These are phyloP conservation scores for Brachionus koreanus DNA, from an alignment of 1,140 invertebrate genomes.

Conservation along the genomic window DNA sequence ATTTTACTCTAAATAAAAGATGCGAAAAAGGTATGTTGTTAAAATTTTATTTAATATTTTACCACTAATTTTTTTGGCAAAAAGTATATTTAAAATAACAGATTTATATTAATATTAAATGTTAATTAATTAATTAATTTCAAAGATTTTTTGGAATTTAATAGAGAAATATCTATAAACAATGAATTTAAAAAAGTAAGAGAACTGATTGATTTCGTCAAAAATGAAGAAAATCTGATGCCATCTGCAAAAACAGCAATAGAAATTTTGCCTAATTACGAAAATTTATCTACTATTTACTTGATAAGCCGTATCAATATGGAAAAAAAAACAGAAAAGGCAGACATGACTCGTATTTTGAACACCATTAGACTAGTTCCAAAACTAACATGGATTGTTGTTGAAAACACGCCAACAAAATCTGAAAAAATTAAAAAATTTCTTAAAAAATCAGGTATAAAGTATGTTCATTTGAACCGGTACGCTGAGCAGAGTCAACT, in stretches of 20 bases:
- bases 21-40: neutral
- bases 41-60: neutral
- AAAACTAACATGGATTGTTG: neutral
- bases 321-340: neutral
- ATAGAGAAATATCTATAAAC: too few species aligned
- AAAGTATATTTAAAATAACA: neutral
- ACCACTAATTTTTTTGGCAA: neutral
- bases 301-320: neutral
- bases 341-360: neutral
- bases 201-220: too few species aligned
- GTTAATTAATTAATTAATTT: too few species aligned
- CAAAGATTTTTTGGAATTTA: too few species aligned
- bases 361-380: conserved; percentile 2
- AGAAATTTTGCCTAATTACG: too few species aligned
- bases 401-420: neutral
- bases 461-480: neutral
- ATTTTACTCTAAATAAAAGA: neutral
- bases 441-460: neutral
- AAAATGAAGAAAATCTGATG: too few species aligned
- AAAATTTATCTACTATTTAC: neutral
- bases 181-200: too few species aligned
- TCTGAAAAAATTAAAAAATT: neutral
- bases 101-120: neutral
- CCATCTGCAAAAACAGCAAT: too few species aligned
- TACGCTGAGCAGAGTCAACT: neutral